Evolutionary conservation across 2,888 invertebrate species (phyloP).

Genomic region (Chesias legatella): DNA sequence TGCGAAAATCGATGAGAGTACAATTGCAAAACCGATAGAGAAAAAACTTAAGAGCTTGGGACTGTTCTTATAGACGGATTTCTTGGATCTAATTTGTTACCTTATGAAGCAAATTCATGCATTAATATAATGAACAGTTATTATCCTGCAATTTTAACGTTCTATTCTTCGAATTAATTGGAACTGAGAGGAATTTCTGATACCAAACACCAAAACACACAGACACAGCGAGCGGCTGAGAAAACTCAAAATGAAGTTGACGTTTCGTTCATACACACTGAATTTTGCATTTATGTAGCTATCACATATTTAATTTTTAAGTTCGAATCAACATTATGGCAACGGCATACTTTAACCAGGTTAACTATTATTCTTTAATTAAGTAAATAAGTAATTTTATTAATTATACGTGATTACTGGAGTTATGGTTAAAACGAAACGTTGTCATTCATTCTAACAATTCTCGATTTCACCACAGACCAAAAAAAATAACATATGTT

Average conservation of each 20-base stretch:
- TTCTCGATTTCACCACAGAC: too few relatives aligned
- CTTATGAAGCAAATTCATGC: slow-evolving; percentile 18
- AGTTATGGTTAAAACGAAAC: too few relatives aligned
- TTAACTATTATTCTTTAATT: too few relatives aligned
- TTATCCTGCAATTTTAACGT: slow-evolving; percentile 3
- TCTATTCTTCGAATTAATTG: neutral
- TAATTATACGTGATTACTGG: too few relatives aligned
- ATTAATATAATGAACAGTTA: neutral
- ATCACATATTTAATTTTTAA: too few relatives aligned
- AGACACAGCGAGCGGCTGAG: slow-evolving; percentile 59
- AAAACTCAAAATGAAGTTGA: slow-evolving; percentile 66
- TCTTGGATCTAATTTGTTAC: slow-evolving; percentile 19
- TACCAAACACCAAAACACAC: slow-evolving; percentile 50
- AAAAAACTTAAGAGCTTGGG: slow-evolving; percentile 23
- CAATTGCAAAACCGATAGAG: slow-evolving; percentile 24
- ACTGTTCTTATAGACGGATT: slow-evolving; percentile 15
- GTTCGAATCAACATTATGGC: too few relatives aligned
- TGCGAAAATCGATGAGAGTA: slow-evolving; percentile 34
- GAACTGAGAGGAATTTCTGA: slow-evolving; percentile 33
- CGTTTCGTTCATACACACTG: too few relatives aligned
- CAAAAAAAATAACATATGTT: too few relatives aligned
- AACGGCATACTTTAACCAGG: too few relatives aligned
- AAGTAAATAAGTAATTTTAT: too few relatives aligned
- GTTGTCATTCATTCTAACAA: too few relatives aligned
- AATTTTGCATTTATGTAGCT: too few relatives aligned